Evolutionary conservation across 2,888 invertebrate species (phyloP), one percentile per base, ranked within the genome.

Genomic region (Coremacera marginata): DNA sequence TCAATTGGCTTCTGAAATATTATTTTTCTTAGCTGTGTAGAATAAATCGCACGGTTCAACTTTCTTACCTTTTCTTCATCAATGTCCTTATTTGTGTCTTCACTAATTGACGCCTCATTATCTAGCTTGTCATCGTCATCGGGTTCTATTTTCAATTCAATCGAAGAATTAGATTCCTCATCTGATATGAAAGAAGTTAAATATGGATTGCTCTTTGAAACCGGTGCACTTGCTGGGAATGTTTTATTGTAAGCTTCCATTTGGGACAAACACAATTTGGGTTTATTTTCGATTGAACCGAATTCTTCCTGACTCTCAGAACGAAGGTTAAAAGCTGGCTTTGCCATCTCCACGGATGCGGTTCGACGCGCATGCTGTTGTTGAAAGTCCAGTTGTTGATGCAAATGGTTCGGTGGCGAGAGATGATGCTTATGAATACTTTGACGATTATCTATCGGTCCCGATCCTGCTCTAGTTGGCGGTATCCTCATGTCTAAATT

Each of bases 401-500:
- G 84, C 49, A 83, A 79, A 3, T 82, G 72, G 3, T 83, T 81
- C 9, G 81, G 83, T 14, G 82, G 82, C 3, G 84, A 79, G 3
- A 83, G 78, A 27, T 70, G 77, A 5, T 70, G 78, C n/a, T 80
- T 81, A 4, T 81, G 80, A 62, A 80, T 52, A 44, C 14, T 44
- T 44, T 44, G 44, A 44, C 44, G 44, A 0, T 78, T 74, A 2
- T n/a, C 37, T 7, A 22, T 67, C 3, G 55, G 55, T 67, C 52
- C 16, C 37, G 65, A 27, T 3, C 57, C 60, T 34, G 75, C 34
- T 8, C 83, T 81, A 86, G 52, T 89, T 89, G 63, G 84, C 85
- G 55, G 89, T 86, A 79, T 87, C 85, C 90, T 89, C 81, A 92
- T 90, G 73, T 91, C 92, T 78, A 91, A 90, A 81, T 91, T 91